Percentiles rank a stretch among this genome's conserved stretches.
phyloP scores from a whole-genome alignment of 1,140 invertebrate genomes.

The Nomia melanderi region DNA sequence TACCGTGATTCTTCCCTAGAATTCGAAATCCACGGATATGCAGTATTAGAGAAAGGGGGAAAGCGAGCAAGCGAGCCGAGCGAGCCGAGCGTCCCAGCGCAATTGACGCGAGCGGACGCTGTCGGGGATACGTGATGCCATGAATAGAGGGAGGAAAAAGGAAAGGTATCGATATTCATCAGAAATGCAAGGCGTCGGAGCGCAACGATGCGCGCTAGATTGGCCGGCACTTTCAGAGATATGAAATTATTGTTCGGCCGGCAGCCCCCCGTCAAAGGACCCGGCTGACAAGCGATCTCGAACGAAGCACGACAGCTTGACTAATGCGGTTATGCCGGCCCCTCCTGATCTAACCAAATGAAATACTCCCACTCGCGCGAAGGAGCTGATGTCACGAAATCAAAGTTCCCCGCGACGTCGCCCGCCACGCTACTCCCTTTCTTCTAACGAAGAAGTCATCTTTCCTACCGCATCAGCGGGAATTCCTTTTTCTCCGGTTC shows the following conservation, averaged over 20 bases:
- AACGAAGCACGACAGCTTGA: conserved; percentile 59
- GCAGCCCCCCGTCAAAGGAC: conserved; percentile 50
- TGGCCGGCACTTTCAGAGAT: conserved; percentile 43
- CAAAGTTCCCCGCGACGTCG: conserved; percentile 17
- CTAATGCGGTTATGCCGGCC: conserved; percentile 52
- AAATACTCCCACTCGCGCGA: conserved; percentile 33
- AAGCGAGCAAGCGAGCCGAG: too few species aligned
- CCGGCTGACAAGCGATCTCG: conserved; percentile 47
- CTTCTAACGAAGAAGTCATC: conserved; percentile 40
- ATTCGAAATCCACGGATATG: not conserved
- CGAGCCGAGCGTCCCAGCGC: not conserved
- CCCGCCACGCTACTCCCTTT: not conserved
- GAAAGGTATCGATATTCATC: conserved; percentile 16
- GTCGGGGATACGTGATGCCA: not conserved
- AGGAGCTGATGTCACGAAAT: conserved; percentile 50
- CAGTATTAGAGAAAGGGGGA: not conserved
- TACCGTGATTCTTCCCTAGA: too few species aligned
- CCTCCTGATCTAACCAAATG: conserved; percentile 48
- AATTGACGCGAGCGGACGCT: too few species aligned
- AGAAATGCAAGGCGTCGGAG: conserved; percentile 31
- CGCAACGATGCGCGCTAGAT: conserved; percentile 47
- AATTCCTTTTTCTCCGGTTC: not conserved
- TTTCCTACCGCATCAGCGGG: conserved; percentile 36
- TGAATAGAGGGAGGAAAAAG: not conserved
- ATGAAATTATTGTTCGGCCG: conserved; percentile 57